These are phyloP conservation scores for Diorhabda carinulata DNA, from an alignment of 1,140 invertebrate genomes.

Conservation along the genomic window DNA sequence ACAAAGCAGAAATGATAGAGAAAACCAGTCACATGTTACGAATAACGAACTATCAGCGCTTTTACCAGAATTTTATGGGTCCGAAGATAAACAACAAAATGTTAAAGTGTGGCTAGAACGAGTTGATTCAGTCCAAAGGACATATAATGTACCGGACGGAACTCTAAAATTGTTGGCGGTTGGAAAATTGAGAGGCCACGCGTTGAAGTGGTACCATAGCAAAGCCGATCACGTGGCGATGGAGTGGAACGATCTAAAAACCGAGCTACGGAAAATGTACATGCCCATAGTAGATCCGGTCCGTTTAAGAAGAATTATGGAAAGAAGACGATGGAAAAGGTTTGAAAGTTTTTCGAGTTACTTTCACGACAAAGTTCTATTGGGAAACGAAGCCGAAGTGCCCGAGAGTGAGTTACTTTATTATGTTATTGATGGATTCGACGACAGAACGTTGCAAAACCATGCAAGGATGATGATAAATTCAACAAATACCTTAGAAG, in stretches of 20 bases:
- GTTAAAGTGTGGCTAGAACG: slow-evolving; percentile 21
- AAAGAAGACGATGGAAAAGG: slow-evolving; percentile 33
- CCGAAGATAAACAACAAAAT: neutral
- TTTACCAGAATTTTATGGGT: slow-evolving; percentile 13
- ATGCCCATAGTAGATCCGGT: slow-evolving; percentile 5
- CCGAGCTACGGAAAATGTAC: slow-evolving; percentile 20
- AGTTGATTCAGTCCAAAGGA: slow-evolving; percentile 17
- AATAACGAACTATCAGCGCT: slow-evolving; percentile 11
- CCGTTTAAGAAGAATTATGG: slow-evolving; percentile 29
- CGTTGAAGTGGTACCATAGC: slow-evolving; percentile 19
- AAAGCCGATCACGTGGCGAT: slow-evolving; percentile 16
- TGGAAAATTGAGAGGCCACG: slow-evolving; percentile 13
- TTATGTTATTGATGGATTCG: slow-evolving; percentile 40
- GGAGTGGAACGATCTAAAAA: slow-evolving; percentile 19
- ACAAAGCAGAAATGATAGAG: neutral
- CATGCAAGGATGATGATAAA: slow-evolving; percentile 22
- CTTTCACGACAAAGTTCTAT: slow-evolving; percentile 36
- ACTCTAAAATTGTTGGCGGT: slow-evolving; percentile 11
- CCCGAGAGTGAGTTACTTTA: slow-evolving; percentile 33
- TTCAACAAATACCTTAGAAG: slow-evolving; percentile 4
- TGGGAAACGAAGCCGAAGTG: slow-evolving; percentile 33
- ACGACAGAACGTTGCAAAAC: slow-evolving; percentile 14
- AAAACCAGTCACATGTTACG: neutral
- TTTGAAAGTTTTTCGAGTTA: slow-evolving; percentile 33
- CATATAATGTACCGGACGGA: slow-evolving; percentile 21